A percentile compares a stretch with the other conserved stretches of the same genome.
Evolutionary conservation across 1,140 invertebrate genomes (phyloP).

Genomic region (Drosophila rhopaloa): DNA sequence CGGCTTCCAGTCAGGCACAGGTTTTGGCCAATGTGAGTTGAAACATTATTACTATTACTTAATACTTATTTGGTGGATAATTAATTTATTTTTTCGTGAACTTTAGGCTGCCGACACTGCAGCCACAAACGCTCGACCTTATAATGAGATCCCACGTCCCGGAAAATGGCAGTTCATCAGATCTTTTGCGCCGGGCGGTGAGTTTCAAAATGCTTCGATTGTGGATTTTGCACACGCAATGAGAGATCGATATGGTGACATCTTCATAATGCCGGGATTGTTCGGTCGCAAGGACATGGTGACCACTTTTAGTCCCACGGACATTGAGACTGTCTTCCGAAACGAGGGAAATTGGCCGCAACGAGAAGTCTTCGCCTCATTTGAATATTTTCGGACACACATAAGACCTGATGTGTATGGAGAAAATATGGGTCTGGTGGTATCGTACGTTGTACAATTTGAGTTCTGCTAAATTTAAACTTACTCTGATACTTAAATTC

Average conservation of each 20-base stretch:
- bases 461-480: rapidly evolving
- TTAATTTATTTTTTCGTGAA: not conserved
- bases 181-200: slow-evolving; percentile 58
- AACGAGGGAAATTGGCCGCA: slow-evolving; percentile 74
- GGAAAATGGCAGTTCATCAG: slow-evolving; percentile 44
- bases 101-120: slow-evolving; percentile 3
- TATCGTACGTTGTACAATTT: not conserved
- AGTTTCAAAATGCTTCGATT: slow-evolving; percentile 46
- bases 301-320: slow-evolving; percentile 50
- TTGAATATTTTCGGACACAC: slow-evolving; percentile 49
- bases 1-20: not conserved
- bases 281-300: slow-evolving; percentile 63
- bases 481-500: rapidly evolving
- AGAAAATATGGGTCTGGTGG: not conserved
- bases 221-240: slow-evolving; percentile 33
- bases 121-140: slow-evolving; percentile 17
- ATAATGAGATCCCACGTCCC: slow-evolving; percentile 48
- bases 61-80: no score
- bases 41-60: not conserved
- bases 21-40: slow-evolving; percentile 6
- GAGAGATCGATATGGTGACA: slow-evolving; percentile 58
- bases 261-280: slow-evolving; percentile 61
- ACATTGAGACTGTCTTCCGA: slow-evolving; percentile 65
- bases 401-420: slow-evolving; percentile 18
- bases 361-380: slow-evolving; percentile 48